A percentile compares a stretch with the other conserved stretches of the same genome.
These are phyloP conservation scores for Temnothorax curvispinosus DNA, from an alignment of 1,140 invertebrate genomes.

Conservation along the genomic window DNA sequence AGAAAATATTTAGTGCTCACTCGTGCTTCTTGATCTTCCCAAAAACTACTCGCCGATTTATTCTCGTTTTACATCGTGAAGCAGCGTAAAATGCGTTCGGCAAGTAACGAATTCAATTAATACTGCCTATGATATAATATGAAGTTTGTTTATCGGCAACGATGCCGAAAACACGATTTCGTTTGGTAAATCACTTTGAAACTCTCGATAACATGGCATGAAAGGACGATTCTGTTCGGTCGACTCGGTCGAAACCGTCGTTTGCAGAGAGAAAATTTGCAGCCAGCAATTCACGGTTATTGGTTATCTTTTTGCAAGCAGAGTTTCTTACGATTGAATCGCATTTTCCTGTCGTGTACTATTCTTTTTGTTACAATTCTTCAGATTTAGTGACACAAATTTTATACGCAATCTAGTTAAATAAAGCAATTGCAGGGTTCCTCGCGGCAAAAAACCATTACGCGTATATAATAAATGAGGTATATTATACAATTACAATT, in stretches of 20 bases:
- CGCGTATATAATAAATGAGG: background rate
- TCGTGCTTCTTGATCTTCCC: background rate
- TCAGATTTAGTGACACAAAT: background rate
- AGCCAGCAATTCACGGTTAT: constrained; percentile 60
- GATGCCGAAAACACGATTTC: constrained; percentile 24
- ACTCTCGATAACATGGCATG: constrained; percentile 34
- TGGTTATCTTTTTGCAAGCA: constrained; percentile 50
- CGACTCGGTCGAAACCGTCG: constrained; percentile 36
- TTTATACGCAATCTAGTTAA: background rate
- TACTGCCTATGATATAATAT: background rate
- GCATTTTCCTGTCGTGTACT: background rate
- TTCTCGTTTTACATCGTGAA: background rate
- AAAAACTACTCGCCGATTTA: constrained; percentile 16
- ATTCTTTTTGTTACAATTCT: background rate
- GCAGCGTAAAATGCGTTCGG: background rate
- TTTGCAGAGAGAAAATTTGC: constrained; percentile 31
- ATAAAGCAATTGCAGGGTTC: background rate
- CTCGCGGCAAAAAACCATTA: background rate
- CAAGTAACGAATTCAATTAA: constrained; percentile 49
- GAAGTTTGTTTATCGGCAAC: constrained; percentile 39
- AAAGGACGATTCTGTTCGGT: constrained; percentile 25
- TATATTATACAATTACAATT: background rate
- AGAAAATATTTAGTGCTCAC: constrained; percentile 11
- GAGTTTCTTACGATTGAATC: constrained; percentile 30
- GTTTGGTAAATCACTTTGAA: constrained; percentile 67